phyloP scores from a whole-genome alignment of 2,113 vertebrate species.

The Naja naja region DNA sequence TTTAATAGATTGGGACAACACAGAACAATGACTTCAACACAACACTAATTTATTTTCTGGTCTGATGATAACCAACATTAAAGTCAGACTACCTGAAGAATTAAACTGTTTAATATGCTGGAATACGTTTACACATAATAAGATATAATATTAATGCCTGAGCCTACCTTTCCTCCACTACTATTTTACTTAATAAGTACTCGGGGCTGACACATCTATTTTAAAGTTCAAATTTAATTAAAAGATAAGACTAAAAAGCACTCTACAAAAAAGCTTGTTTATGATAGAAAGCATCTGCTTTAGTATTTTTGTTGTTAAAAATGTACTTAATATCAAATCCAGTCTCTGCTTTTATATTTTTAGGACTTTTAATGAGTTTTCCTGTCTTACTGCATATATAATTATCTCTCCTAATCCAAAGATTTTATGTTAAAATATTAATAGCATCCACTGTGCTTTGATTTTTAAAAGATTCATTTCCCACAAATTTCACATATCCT shows the following conservation, averaged over 20 bases:
- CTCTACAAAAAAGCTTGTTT: slow-evolving; percentile 60
- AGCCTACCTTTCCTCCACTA: slow-evolving; percentile 38
- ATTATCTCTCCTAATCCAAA: slow-evolving; percentile 44
- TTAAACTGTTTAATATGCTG: slow-evolving; percentile 25
- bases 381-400: slow-evolving; percentile 19
- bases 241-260: slow-evolving; percentile 70
- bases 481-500: not conserved
- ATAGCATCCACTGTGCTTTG: not conserved
- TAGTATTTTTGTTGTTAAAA: slow-evolving; percentile 51
- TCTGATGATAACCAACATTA: slow-evolving; percentile 34
- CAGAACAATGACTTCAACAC: not conserved
- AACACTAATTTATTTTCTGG: slow-evolving; percentile 8
- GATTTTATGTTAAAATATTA: slow-evolving; percentile 30
- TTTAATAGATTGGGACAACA: not conserved
- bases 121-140: slow-evolving; percentile 6
- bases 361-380: slow-evolving; percentile 45
- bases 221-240: slow-evolving; percentile 75
- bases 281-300: slow-evolving; percentile 52
- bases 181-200: slow-evolving; percentile 66
- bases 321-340: slow-evolving; percentile 61
- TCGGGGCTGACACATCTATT: slow-evolving; percentile 55
- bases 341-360: slow-evolving; percentile 42
- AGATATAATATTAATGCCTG: slow-evolving; percentile 44
- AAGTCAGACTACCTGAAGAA: slow-evolving; percentile 41
- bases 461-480: slow-evolving; percentile 44